A percentile compares a stretch with the other conserved stretches of the same genome.
phyloP scores from a whole-genome alignment of 2,888 invertebrate species.

The Cerastis rubricosa region DNA sequence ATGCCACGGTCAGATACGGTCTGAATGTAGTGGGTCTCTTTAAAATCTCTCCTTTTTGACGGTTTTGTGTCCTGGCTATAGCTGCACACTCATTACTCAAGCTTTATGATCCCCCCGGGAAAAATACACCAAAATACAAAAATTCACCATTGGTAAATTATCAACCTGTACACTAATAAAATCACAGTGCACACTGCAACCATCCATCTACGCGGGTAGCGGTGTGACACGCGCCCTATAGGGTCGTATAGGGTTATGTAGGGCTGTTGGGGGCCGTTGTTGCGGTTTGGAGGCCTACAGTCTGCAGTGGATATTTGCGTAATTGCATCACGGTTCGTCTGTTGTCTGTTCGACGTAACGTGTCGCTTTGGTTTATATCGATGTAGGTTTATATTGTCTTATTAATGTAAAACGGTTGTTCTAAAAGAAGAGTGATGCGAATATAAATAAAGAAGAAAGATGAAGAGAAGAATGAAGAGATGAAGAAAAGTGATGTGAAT shows the following conservation, averaged over 20 bases:
- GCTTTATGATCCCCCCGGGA: constrained; percentile 15
- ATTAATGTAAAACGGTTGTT: background rate
- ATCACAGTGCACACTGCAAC: constrained; percentile 35
- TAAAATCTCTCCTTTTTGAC: background rate
- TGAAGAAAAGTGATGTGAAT: no score
- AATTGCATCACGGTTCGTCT: constrained; percentile 32
- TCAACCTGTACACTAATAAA: constrained; percentile 33
- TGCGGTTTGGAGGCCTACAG: constrained; percentile 41
- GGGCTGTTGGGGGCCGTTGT: constrained; percentile 11
- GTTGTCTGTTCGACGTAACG: constrained; percentile 4
- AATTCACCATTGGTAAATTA: background rate
- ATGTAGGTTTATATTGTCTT: background rate
- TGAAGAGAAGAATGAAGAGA: no score
- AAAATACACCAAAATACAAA: no score
- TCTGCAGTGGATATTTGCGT: constrained; percentile 38
- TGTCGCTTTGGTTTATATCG: background rate
- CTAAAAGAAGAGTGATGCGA: background rate
- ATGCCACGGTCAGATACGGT: no score
- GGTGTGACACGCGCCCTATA: constrained; percentile 8
- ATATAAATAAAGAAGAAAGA: no score
- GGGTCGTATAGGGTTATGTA: constrained; percentile 18
- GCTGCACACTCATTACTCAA: background rate
- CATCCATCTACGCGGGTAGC: constrained; percentile 38
- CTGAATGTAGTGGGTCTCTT: background rate
- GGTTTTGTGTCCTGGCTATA: background rate